phyloP scores from a whole-genome alignment of 2,888 invertebrate genomes.

The Andrena haemorrhoa region DNA sequence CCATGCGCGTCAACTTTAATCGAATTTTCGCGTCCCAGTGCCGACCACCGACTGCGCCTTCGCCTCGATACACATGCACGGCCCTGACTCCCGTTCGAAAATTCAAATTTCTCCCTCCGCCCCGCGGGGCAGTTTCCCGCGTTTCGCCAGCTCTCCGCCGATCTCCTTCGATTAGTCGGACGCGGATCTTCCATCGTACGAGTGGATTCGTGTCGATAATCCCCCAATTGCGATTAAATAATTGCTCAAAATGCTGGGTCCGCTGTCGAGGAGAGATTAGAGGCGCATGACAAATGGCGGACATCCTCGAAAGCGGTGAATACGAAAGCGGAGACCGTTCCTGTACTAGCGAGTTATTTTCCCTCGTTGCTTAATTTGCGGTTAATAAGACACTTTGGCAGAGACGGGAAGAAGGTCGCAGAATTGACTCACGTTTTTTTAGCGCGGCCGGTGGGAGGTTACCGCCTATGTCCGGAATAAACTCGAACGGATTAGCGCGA shows the following conservation, averaged over 20 bases:
- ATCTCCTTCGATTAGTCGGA: not conserved
- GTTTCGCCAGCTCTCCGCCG: not conserved
- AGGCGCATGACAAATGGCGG: slow-evolving; percentile 29
- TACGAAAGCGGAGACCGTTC: not conserved
- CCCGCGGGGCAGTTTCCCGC: not conserved
- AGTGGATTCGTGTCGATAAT: not conserved
- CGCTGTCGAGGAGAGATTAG: not conserved
- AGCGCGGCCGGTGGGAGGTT: not conserved
- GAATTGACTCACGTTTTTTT: slow-evolving; percentile 5
- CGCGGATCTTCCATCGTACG: fast-evolving
- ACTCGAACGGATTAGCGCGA: slow-evolving; percentile 27
- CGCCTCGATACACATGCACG: slow-evolving; percentile 46
- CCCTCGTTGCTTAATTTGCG: no score
- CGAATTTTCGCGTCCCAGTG: slow-evolving; percentile 78
- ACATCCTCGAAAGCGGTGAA: slow-evolving; percentile 12
- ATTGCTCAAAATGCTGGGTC: not conserved
- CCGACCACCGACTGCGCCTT: slow-evolving; percentile 71
- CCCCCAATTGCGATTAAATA: not conserved
- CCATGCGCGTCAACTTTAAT: slow-evolving; percentile 81
- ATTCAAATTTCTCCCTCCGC: slow-evolving; percentile 29
- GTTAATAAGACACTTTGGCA: not conserved
- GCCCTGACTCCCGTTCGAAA: slow-evolving; percentile 1
- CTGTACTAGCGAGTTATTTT: not conserved
- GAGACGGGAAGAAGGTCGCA: not conserved
- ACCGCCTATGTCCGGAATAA: not conserved